Percentiles rank a stretch among this genome's conserved stretches.
These are phyloP conservation scores for Podarcis cretensis DNA, from an alignment of 2,113 vertebrate genomes.

Conservation along the genomic window DNA sequence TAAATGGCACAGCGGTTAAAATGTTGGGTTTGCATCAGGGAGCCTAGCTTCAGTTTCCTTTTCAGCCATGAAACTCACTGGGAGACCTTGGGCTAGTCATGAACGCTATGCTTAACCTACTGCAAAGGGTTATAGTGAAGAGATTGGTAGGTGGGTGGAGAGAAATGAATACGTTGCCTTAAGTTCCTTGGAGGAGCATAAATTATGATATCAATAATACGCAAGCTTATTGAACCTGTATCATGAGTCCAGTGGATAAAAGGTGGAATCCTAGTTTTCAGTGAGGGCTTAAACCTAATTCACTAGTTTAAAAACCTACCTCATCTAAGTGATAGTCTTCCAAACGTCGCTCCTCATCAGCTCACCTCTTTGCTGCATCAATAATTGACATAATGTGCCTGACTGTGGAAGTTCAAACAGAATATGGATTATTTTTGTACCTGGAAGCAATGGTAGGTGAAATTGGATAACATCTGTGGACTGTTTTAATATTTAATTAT, in stretches of 20 bases:
- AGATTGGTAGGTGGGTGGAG: background rate
- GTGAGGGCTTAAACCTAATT: background rate
- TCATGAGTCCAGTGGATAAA: background rate
- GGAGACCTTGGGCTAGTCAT: background rate
- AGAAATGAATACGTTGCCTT: too few species aligned
- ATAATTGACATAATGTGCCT: slow-evolving; percentile 24
- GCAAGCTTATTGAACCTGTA: background rate
- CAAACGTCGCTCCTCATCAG: slow-evolving; percentile 1
- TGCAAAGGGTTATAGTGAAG: background rate
- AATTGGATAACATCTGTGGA: slow-evolving; percentile 38
- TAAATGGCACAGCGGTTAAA: background rate
- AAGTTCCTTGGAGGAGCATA: background rate
- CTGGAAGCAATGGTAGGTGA: slow-evolving; percentile 2
- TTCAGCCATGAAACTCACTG: background rate
- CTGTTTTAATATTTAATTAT: slow-evolving; percentile 37
- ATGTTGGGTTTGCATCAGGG: background rate
- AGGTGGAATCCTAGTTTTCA: background rate
- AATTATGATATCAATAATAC: background rate
- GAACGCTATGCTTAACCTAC: too few species aligned
- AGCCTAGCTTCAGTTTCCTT: background rate
- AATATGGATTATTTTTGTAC: slow-evolving; percentile 37
- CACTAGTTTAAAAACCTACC: background rate
- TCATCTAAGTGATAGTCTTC: background rate
- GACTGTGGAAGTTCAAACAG: slow-evolving; percentile 29
- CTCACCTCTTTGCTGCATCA: slow-evolving; percentile 15